Base-by-base conservation (phyloP, 2,888 invertebrate species). In the Eurytoma adleriae region DNA sequence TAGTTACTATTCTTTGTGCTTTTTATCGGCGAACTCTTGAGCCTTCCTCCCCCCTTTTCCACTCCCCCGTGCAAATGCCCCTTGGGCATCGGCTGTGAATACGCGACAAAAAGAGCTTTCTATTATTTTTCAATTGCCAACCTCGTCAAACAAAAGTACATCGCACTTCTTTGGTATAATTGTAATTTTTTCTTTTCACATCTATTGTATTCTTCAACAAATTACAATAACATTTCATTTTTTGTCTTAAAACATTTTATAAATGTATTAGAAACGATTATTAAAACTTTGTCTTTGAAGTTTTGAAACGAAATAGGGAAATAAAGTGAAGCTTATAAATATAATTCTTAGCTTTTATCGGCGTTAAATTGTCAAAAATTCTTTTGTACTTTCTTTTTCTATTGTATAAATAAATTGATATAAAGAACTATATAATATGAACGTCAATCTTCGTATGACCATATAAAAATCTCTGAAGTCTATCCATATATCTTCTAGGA, bases 71-170 rank as follows among this genome's bases (percentile, higher is more conserved):
- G 81, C 72, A 79, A 80, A 85, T 77, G 80, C 82, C 79, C 82
- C 57, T 20, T 81, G 83, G 86, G 85, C 84, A 83, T 85, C 84
- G 83, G 78, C 82, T 81, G 80, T 80, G 72, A 71, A 79, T 72
- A 81, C 79, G 82, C 79, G 79, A 83, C 79, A 81, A 79, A 82
- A 83, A 82, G 83, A 75, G 82, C 84, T 86, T 90, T 89, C 88
- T 88, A 89, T 90, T 90, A 90, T 90, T 89, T 90, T 90, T 90
- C 89, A 88, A 90, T 90, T 88, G 89, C 86, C 85, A 85, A 84
- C 85, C 84, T 85, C 85, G 83, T 86, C 87, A 86, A 85, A 87
- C 85, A 85, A 85, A 84, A 86, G 86, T 87, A 86, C 87, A 86
- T 83, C 83, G 85, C 86, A 87, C 71, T 68, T 86, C 86, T 85